A percentile compares a stretch with the other conserved stretches of the same genome.
phyloP scores from a whole-genome alignment of 2,113 vertebrate species.

The Vulpes ferrilata region DNA sequence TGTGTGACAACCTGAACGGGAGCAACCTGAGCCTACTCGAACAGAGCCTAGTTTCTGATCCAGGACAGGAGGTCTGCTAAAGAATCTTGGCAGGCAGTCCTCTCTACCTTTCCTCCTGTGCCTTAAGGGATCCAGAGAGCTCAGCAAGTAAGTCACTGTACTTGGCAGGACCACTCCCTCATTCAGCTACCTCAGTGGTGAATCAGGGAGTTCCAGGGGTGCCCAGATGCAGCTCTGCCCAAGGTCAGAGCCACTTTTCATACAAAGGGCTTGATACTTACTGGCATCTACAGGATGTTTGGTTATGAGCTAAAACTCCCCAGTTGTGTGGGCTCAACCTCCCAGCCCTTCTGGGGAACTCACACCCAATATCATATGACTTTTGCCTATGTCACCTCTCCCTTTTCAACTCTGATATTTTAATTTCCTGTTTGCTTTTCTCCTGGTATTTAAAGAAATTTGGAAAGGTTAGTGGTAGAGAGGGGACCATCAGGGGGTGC shows the following conservation, averaged over 20 bases:
- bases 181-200: not conserved
- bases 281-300: slow-evolving; percentile 64
- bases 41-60: not conserved
- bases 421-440: slow-evolving; percentile 7
- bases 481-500: not conserved
- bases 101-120: not conserved
- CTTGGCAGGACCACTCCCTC: not conserved
- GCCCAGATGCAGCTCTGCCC: not conserved
- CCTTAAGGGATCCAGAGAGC: not conserved
- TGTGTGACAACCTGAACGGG: not conserved
- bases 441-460: slow-evolving; percentile 21
- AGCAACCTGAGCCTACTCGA: not conserved
- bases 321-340: not conserved
- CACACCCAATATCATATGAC: slow-evolving; percentile 46
- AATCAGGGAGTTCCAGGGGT: slow-evolving; percentile 3
- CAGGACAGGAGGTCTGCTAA: not conserved
- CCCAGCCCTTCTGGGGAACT: slow-evolving; percentile 61
- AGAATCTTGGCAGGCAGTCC: not conserved
- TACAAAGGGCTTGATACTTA: slow-evolving; percentile 61
- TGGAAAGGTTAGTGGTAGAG: not conserved
- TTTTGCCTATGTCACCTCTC: not conserved
- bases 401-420: slow-evolving; percentile 3
- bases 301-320: slow-evolving; percentile 48
- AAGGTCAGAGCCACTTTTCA: not conserved
- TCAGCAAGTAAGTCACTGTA: not conserved